These are phyloP conservation scores for Dipus sagitta DNA, from an alignment of 2,797 vertebrate genomes.

Conservation along the genomic window DNA sequence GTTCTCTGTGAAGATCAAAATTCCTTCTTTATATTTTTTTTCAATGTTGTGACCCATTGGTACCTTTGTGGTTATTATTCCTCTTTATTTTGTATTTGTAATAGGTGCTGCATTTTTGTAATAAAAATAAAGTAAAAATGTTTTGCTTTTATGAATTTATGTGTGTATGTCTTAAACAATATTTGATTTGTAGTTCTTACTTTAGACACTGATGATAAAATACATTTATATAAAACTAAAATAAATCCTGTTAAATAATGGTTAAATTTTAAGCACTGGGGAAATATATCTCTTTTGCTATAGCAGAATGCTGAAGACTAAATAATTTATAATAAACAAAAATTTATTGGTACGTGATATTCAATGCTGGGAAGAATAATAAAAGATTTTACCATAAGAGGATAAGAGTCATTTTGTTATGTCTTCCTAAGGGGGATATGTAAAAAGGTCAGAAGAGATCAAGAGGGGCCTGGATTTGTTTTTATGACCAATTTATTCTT, in stretches of 20 bases:
- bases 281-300: conserved; percentile 19
- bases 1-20: conserved; percentile 27
- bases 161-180: background rate
- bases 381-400: no score
- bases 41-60: background rate
- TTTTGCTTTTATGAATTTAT: conserved; percentile 41
- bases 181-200: conserved; percentile 22
- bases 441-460: background rate
- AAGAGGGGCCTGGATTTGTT: background rate
- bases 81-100: background rate
- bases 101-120: background rate
- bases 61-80: background rate
- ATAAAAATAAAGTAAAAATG: background rate
- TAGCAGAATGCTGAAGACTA: background rate
- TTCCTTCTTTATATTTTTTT: conserved; percentile 14
- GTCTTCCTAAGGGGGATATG: background rate
- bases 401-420: background rate
- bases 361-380: background rate
- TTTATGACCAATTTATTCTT: background rate
- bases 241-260: background rate
- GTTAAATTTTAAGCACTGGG: background rate
- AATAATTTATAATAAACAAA: background rate
- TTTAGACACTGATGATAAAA: background rate
- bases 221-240: background rate
- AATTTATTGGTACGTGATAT: background rate